Conservation (phyloP, 2,113 vertebrate species). For the Ornithorhynchus anatinus region DNA sequence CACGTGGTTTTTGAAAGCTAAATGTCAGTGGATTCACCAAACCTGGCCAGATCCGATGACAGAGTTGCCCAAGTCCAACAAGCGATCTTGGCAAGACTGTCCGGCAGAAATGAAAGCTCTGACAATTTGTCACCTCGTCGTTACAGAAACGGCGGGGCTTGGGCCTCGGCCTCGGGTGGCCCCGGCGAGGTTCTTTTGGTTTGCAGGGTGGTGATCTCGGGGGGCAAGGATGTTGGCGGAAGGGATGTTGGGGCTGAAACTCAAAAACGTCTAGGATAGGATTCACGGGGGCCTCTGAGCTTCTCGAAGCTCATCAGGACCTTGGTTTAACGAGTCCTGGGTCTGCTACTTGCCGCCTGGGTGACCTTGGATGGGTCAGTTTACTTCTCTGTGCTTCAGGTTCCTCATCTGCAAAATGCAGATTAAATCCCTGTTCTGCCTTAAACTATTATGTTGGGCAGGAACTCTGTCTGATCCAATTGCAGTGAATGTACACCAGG, state of each 20-base stretch:
- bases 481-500: no score
- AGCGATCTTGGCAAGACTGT: conserved; percentile 80
- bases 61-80: conserved; percentile 85
- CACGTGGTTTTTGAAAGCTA: conserved; percentile 84
- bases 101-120: conserved; percentile 70
- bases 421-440: no score
- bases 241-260: conserved; percentile 63
- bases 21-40: conserved; percentile 91
- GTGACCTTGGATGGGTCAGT: no score
- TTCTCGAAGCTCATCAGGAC: conserved; percentile 22
- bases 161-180: conserved; percentile 71
- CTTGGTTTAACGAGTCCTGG: conserved; percentile 56
- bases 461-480: no score
- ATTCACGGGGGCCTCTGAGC: conserved; percentile 67
- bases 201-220: not conserved
- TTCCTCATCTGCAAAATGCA: no score
- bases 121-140: conserved; percentile 83
- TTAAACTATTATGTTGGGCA: no score
- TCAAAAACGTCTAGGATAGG: conserved; percentile 56
- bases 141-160: conserved; percentile 81
- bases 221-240: conserved; percentile 25
- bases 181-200: no score
- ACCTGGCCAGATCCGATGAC: conserved; percentile 92
- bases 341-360: no score
- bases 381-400: no score